Base-by-base conservation (phyloP, 2,113 vertebrate species). In the Crotophaga sulcirostris region DNA sequence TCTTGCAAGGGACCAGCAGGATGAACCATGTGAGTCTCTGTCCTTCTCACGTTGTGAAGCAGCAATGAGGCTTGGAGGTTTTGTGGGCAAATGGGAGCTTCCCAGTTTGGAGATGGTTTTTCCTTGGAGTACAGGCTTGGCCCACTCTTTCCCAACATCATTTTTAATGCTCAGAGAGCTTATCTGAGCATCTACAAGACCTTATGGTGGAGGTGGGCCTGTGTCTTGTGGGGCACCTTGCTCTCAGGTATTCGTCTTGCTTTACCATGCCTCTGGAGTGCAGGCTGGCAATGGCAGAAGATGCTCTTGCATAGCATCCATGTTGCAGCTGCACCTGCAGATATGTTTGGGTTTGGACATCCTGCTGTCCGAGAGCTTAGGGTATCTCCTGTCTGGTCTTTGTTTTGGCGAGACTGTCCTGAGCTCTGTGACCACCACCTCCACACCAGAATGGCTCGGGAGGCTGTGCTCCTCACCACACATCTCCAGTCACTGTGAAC, bases 231-330 rank as follows among this genome's bases (percentile, higher is more conserved):
- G 55, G 17, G 38, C 10, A 0, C 6, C 29, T 55, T 68, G 34
- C 64, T 87, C 24, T 40, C 31, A 56, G 45, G 33, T 38, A 3
- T 31, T 24, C 36, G 42, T 11, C 21, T 26, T 45, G 56, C 56
- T 74, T 44, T 29, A 6, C 1, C 0, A 1, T 25, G 44, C 18
- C 6, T 18, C 36, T 33, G 44, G 36, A 31, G 33, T 1, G 16
- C 52, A 38, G 52, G 34, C 11, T 18, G 17, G 26, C 5, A 3
- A 19, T 49, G 74, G 10, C 6, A 45, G 15, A 33, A 33, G 4
- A n/a, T 29, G 63, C 24, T 66, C 36, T 1, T 0, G 0, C 1
- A 0, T 3, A 9, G 66, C 23, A 3, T 24, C 38, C 0, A 3
- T 25, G 29, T 9, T n/a, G 66, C 29, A 15, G 36, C 0, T 34